Evolutionary conservation across 2,888 invertebrate genomes (phyloP).

Genomic region (Spodoptera picta): DNA sequence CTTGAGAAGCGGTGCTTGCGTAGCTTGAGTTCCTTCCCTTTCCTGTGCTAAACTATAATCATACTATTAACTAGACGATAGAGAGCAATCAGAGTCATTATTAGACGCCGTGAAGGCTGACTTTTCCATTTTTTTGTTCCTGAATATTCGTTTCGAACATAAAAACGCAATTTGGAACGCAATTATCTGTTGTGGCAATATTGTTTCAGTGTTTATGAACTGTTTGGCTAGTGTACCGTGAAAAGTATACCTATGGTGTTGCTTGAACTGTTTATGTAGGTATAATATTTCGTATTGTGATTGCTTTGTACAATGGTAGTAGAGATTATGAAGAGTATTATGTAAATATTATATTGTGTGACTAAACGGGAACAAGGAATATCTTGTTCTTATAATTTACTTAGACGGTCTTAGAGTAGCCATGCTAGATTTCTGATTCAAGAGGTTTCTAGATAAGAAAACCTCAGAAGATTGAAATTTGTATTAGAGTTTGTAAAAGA

Average conservation of each 20-base stretch:
- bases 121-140: constrained; percentile 54
- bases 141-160: constrained; percentile 35
- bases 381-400: too few species aligned
- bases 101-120: constrained; percentile 71
- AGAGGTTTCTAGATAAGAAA: too few species aligned
- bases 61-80: constrained; percentile 66
- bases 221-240: constrained; percentile 41
- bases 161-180: constrained; percentile 48
- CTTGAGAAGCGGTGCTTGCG: constrained; percentile 71
- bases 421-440: too few species aligned
- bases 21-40: constrained; percentile 77
- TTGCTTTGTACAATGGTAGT: not conserved
- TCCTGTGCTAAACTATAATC: constrained; percentile 73
- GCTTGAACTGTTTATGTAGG: constrained; percentile 12
- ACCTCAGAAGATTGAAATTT: too few species aligned
- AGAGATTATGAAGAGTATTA: not conserved
- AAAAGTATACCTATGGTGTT: constrained; percentile 28
- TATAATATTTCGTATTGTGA: not conserved
- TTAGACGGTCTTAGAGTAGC: too few species aligned
- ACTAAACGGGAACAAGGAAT: too few species aligned
- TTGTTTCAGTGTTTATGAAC: constrained; percentile 39
- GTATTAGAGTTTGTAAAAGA: too few species aligned
- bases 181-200: constrained; percentile 46
- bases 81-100: constrained; percentile 58
- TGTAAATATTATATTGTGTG: too few species aligned